Base-by-base conservation (phyloP, 2,113 vertebrate genomes). In the Melanotaenia duboulayi region DNA sequence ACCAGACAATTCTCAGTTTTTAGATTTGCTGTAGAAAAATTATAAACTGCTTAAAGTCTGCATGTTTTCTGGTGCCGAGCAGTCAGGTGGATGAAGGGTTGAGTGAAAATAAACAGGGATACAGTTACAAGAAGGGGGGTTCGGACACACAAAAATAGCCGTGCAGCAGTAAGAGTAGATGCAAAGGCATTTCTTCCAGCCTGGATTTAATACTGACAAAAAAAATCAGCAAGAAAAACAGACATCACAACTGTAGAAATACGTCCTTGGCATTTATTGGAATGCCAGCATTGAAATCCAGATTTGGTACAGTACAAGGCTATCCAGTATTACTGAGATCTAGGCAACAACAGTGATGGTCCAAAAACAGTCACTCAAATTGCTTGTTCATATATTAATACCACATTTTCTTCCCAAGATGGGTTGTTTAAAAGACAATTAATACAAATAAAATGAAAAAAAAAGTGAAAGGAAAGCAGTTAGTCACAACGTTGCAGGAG, bases 251-350 rank as follows among this genome's bases (percentile, higher is more conserved):
- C 76, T 85, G 93, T 94, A 95, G 94, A 96, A 97, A 96, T 91
- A 91, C 94, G 91, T 94, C 82, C 76, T 92, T 90, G 94, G 94
- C 93, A 94, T 97, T 97, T 96, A 98, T 99, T 97, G 94, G 93
- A 96, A 96, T 96, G 95, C 94, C 94, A 90, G 92, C 93, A 94
- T 93, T 93, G 94, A 95, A 94, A 94, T 94, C 71, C 61, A 80
- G 70, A 82, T 88, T 90, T 82, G 70, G 81, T 87, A 87, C 81
- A 87, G 86, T 93, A 96, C 93, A 95, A 94, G 95, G 94, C 86
- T 90, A 90, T 93, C 93, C 94, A 91, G 93, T 92, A 94, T 91
- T 92, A 94, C 93, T 93, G 93, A 92, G 89, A 93, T 63, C 65
- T 39, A 87, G 81, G 82, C 83, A 89, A 86, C 83, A 89, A 86